Evolutionary conservation across 2,113 vertebrate genomes (phyloP).

Genomic region (Melanostigma gelatinosum): DNA sequence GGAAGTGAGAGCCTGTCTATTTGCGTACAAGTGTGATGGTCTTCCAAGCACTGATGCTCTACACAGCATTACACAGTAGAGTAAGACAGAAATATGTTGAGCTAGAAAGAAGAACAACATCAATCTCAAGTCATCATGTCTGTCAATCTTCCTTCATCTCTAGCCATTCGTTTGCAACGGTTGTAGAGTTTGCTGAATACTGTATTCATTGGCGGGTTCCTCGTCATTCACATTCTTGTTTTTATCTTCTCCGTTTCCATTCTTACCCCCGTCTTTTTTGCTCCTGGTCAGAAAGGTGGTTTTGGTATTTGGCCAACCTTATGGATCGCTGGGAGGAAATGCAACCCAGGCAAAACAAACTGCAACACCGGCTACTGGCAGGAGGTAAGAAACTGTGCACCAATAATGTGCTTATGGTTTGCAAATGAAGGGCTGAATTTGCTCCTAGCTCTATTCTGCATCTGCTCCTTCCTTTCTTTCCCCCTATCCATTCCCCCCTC

Average conservation of each 20-base stretch:
- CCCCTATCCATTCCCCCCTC: not conserved
- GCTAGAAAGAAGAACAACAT: not conserved
- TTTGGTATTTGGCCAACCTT: conserved; percentile 39
- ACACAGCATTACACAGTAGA: not conserved
- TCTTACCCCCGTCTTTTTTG: not conserved
- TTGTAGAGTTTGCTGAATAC: not conserved
- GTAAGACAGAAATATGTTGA: conserved; percentile 6
- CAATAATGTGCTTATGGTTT: conserved; percentile 68
- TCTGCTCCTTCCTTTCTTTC: conserved; percentile 45
- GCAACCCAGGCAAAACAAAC: conserved; percentile 50
- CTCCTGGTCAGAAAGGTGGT: conserved; percentile 20
- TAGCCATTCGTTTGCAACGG: not conserved
- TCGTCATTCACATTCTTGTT: not conserved
- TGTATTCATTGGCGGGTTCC: not conserved
- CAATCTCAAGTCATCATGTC: not conserved
- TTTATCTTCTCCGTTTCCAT: conserved; percentile 1
- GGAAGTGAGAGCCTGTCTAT: not conserved
- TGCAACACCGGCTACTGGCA: conserved; percentile 55
- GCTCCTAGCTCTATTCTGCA: conserved; percentile 57
- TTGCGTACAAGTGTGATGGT: conserved; percentile 1
- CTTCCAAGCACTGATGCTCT: not conserved
- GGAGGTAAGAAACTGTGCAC: conserved; percentile 40
- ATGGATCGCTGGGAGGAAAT: conserved; percentile 39
- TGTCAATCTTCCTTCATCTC: not conserved
- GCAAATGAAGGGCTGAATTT: conserved; percentile 64